A percentile compares a stretch with the other conserved stretches of the same genome.
These are phyloP conservation scores for Drosophila hamatofila DNA, from an alignment of 2,888 invertebrate species.

Conservation along the genomic window DNA sequence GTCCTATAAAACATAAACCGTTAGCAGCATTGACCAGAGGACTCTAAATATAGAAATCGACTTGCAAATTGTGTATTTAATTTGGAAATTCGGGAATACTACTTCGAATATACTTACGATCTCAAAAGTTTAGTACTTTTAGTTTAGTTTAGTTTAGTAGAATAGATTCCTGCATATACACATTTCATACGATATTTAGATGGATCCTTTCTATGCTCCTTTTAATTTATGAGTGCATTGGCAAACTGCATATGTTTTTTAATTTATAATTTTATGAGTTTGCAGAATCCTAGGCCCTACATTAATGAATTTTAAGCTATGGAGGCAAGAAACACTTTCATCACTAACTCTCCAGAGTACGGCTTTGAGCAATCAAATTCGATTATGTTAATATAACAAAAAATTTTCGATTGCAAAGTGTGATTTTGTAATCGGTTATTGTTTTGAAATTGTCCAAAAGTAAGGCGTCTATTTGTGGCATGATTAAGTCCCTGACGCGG, in stretches of 20 bases:
- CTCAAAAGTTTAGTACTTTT: too few relatives aligned
- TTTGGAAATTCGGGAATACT: not conserved
- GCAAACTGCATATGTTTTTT: not conserved
- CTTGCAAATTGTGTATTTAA: not conserved
- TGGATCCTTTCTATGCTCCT: too few relatives aligned
- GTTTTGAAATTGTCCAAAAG: slow-evolving; percentile 43
- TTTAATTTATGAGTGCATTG: not conserved
- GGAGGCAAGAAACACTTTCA: too few relatives aligned
- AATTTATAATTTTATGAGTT: not conserved
- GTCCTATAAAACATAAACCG: slow-evolving; percentile 52
- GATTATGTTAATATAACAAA: too few relatives aligned
- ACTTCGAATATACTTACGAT: too few relatives aligned
- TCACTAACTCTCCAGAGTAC: too few relatives aligned
- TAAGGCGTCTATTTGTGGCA: slow-evolving; percentile 36
- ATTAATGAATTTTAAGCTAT: too few relatives aligned
- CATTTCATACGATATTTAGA: too few relatives aligned
- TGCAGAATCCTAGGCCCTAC: not conserved
- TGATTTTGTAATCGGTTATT: slow-evolving; percentile 40
- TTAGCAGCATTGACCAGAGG: slow-evolving; percentile 16
- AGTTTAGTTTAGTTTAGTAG: too few relatives aligned
- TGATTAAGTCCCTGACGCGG: slow-evolving; percentile 51
- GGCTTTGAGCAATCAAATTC: too few relatives aligned
- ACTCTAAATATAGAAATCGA: slow-evolving; percentile 29
- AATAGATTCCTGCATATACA: too few relatives aligned
- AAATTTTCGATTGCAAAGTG: not conserved